A percentile compares a stretch with the other conserved stretches of the same genome.
These are phyloP conservation scores for Falco rusticolus DNA, from an alignment of 2,797 vertebrate species.

Conservation along the genomic window DNA sequence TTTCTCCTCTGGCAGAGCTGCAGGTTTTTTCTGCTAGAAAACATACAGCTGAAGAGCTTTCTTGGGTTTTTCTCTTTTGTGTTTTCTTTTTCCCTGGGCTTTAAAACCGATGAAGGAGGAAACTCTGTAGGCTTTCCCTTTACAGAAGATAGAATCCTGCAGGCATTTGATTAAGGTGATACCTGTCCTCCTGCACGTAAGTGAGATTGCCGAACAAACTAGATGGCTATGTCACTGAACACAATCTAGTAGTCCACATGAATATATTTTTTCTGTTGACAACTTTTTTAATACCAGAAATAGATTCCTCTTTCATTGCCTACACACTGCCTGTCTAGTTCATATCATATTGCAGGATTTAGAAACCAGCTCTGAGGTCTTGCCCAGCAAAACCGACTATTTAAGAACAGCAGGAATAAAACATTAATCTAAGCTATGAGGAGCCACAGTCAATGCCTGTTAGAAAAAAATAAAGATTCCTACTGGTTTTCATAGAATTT, in stretches of 20 bases:
- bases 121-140: neutral
- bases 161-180: slow-evolving; percentile 3
- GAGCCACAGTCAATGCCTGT: neutral
- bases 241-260: neutral
- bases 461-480: neutral
- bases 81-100: neutral
- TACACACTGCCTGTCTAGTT: neutral
- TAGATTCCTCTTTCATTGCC: neutral
- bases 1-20: slow-evolving; percentile 3
- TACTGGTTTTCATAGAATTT: neutral
- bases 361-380: neutral
- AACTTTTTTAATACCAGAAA: slow-evolving; percentile 38
- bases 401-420: neutral
- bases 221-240: neutral
- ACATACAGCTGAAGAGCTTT: neutral
- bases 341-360: neutral
- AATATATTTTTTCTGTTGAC: neutral
- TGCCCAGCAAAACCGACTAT: neutral
- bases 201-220: neutral
- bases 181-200: neutral
- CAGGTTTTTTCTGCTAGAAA: neutral
- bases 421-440: neutral
- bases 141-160: neutral
- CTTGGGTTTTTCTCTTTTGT: neutral
- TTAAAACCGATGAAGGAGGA: slow-evolving; percentile 2